These are phyloP conservation scores for Orius laevigatus DNA, from an alignment of 1,140 invertebrate species.

Conservation along the genomic window DNA sequence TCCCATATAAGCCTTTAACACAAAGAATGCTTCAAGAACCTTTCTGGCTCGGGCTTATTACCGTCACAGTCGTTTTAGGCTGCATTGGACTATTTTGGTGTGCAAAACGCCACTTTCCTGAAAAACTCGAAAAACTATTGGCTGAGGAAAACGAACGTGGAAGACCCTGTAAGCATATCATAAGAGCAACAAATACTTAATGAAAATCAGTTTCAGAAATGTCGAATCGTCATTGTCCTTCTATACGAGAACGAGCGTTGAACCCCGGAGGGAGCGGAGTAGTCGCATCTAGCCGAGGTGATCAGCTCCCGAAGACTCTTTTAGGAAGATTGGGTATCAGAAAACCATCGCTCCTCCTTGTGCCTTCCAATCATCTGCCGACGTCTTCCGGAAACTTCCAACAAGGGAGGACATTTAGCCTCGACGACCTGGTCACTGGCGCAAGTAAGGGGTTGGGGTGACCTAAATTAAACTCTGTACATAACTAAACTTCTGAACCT, in stretches of 20 bases:
- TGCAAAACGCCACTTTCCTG: constrained; percentile 61
- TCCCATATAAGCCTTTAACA: constrained; percentile 49
- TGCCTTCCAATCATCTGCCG: constrained; percentile 34
- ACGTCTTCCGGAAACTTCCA: constrained; percentile 28
- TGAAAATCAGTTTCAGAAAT: background rate
- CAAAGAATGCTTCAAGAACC: constrained; percentile 64
- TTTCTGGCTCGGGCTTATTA: constrained; percentile 66
- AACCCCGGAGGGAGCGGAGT: background rate
- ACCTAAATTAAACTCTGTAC: too few relatives aligned
- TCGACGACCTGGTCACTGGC: constrained; percentile 63
- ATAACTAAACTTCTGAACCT: constrained; percentile 7
- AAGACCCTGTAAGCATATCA: constrained; percentile 27
- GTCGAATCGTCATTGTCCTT: constrained; percentile 6
- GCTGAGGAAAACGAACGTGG: constrained; percentile 56
- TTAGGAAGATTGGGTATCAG: constrained; percentile 59
- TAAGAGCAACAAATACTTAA: too few relatives aligned
- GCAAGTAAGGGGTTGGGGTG: constrained; percentile 38
- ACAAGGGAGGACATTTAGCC: constrained; percentile 47
- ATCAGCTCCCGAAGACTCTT: constrained; percentile 31
- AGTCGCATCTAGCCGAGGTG: constrained; percentile 1
- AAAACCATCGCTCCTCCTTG: constrained; percentile 58
- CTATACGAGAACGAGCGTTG: constrained; percentile 1
- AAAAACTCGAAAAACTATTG: constrained; percentile 65
- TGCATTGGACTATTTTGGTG: constrained; percentile 61
- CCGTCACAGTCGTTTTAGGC: constrained; percentile 53